Base-by-base conservation (phyloP, 2,797 vertebrate species). In the Chromobotia macracanthus region DNA sequence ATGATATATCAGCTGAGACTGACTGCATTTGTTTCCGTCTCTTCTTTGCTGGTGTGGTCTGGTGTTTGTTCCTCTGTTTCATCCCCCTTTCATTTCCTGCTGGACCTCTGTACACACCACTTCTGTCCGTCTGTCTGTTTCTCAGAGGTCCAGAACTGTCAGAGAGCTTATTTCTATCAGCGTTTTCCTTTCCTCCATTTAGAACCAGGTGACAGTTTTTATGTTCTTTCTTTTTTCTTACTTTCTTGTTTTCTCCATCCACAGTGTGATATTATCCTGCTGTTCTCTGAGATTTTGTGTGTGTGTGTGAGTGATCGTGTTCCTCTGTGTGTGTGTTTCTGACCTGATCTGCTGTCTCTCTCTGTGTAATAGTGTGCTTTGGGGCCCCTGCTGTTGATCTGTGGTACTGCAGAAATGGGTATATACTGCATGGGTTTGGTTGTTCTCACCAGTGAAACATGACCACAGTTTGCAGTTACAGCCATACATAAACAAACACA, bases 101-200 rank as follows among this genome's bases (percentile, higher is more conserved):
- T 83, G 78, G 7, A 63, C 41, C 84, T 85, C 25, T 88, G 88
- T 85, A 86, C 63, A 82, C 69, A 72, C 83, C 77, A 86, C 86
- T 58, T 66, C 75, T 78, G n/a, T 82, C 44, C 41, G n/a, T 84
- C 74, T 5, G 4, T 80, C 85, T 88, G 87, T 84, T 91, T 91
- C 91, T 93, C 93, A 97, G 96, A 97, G 94, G 91, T 98, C 91
- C 94, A 94, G 92, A 95, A 89, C 89, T 92, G 93, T 94, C 97
- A 96, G 92, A 96, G 95, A 96, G 96, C 95, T 91, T 97, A 96
- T 96, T 97, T 97, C 95, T 97, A 96, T 95, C 94, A 94, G 81
- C 95, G 94, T 90, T 98, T 97, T 96, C 96, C 97, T 93, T 92
- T 97, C 92, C 96, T 97, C 83, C 96, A 96, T 93, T 94, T 95